These are phyloP conservation scores for Biston stratarius DNA, from an alignment of 2,888 invertebrate species.

Conservation along the genomic window DNA sequence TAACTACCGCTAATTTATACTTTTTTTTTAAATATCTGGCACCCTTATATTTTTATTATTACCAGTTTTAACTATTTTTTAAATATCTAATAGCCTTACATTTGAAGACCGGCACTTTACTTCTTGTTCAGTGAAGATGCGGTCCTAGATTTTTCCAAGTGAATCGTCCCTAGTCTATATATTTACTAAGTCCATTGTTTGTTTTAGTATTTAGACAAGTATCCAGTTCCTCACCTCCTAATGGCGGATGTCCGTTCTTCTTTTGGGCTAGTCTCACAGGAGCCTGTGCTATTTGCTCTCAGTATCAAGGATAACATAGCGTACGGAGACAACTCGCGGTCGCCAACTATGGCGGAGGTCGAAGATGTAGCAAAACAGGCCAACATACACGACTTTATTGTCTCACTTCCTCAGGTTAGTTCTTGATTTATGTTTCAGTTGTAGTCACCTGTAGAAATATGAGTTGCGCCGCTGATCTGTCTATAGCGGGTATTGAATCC, in stretches of 20 bases:
- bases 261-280: slow-evolving; percentile 93
- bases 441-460: too few species aligned
- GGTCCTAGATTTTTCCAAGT: too few species aligned
- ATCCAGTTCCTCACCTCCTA: slow-evolving; percentile 21
- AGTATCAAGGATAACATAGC: slow-evolving; percentile 95
- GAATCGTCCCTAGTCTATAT: too few species aligned
- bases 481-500: too few species aligned
- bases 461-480: too few species aligned
- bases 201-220: slow-evolving; percentile 57
- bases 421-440: not conserved
- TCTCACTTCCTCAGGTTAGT: slow-evolving; percentile 88
- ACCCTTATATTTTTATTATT: too few species aligned
- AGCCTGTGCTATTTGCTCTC: slow-evolving; percentile 93
- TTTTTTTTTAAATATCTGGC: too few species aligned
- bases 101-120: too few species aligned
- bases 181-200: not conserved
- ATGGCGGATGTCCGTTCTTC: slow-evolving; percentile 30
- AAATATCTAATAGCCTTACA: too few species aligned
- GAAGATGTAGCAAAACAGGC: slow-evolving; percentile 91
- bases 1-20: too few species aligned
- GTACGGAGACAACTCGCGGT: slow-evolving; percentile 92
- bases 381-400: slow-evolving; percentile 93
- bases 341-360: slow-evolving; percentile 90
- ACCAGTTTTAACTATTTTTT: too few species aligned
- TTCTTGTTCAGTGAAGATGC: too few species aligned